phyloP scores from a whole-genome alignment of 30 jellyfish, hydroid and myxozoan genomes.

The Haliclystus octoradiatus region DNA sequence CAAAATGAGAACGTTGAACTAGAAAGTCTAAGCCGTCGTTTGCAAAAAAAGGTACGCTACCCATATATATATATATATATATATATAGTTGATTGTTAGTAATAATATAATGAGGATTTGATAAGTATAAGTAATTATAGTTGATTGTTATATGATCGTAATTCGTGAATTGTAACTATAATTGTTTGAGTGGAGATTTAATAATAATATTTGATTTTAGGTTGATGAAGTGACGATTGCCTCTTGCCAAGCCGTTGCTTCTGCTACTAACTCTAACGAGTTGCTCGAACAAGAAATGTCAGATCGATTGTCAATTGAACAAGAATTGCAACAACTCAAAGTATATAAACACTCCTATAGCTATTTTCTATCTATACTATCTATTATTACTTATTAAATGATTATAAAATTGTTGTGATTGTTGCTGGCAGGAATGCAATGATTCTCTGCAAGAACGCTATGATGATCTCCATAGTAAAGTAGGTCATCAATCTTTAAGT shows the following conservation, averaged over 20 bases:
- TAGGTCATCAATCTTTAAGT: background rate
- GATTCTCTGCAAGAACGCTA: background rate
- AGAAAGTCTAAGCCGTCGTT: constrained; percentile 27
- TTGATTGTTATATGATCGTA: no score
- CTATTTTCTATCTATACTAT: background rate
- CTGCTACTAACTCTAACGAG: constrained; percentile 49
- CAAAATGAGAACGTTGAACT: constrained; percentile 49
- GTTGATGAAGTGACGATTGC: constrained; percentile 45
- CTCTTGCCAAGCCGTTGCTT: constrained; percentile 35
- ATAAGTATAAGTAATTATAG: no score
- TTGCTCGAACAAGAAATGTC: constrained; percentile 66
- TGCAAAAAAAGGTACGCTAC: constrained; percentile 47
- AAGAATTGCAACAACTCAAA: constrained; percentile 50
- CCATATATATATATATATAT: no score
- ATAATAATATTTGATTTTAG: constrained; percentile 26
- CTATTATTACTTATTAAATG: no score
- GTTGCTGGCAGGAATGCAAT: background rate
- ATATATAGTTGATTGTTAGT: no score
- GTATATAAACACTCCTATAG: constrained; percentile 5
- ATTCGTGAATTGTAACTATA: no score
- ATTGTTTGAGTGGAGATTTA: no score
- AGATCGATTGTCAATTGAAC: constrained; percentile 68
- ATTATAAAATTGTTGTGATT: background rate
- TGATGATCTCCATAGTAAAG: background rate
- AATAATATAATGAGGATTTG: no score